Base-by-base conservation (phyloP, 2,888 invertebrate species). In the Diarsia brunnea region DNA sequence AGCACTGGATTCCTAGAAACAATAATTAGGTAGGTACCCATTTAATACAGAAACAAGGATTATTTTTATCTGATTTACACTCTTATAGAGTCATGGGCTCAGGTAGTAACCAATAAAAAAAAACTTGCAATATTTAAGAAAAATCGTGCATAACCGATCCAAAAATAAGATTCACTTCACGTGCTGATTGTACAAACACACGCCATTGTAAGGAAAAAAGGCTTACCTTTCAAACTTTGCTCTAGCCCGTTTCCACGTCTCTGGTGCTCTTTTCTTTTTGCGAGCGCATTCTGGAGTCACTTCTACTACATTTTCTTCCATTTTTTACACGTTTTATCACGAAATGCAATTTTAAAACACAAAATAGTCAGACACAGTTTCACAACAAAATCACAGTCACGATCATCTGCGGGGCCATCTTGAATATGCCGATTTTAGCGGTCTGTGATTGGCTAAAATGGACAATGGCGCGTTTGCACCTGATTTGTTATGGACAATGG, bases 141-240 rank as follows among this genome's bases (percentile, higher is more conserved):
- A 53, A 64, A 53, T 21, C 53, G 43, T 43, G 64, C 51, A 0
- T 38, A 38, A 38, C 38, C 38, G 38, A 70, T 63, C 21, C 51
- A 0, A 71, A 65, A 71, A 0, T 58, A 77, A 66, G 68, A 72
- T 72, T 68, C 27, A 66, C 49, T 78, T 78, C 67, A 67, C 68
- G 51, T 69, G 69, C 78, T 78, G 74, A 78, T 55, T 70, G 70
- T 74, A 70, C 73, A 70, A 70, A 66, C 70, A 67, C 16, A 60
- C 60, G 47, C 69, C 60, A 61, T 70, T 70, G 24, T 63, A 51
- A 51, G 64, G 63, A 64, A 70, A 64, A 64, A 70, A 24, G 38
- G 0, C 64, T 51, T 64, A 64, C 64, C 70, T 71, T 71, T 71
- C 38, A 71, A 71, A 0, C 64, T 65, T 71, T 53, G 71, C 21